Evolutionary conservation across 2,888 invertebrate species (phyloP).

Genomic region (Troilus luridus): DNA sequence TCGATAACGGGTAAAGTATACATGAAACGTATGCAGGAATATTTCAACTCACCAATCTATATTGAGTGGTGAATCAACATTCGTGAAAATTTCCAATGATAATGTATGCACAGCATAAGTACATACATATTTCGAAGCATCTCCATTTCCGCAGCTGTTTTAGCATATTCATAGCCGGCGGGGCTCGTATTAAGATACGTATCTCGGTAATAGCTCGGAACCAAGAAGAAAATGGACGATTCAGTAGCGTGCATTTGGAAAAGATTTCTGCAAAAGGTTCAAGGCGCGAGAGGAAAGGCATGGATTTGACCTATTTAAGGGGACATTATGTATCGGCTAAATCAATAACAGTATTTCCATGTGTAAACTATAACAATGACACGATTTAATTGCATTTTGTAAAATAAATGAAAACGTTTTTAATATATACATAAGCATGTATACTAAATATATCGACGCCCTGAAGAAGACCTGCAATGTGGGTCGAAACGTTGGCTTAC

Average conservation of each 20-base stretch:
- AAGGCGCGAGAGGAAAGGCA: background rate
- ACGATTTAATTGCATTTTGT: too few relatives aligned
- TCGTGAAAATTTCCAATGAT: slow-evolving; percentile 11
- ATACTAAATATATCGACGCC: too few relatives aligned
- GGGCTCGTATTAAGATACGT: background rate
- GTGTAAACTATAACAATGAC: too few relatives aligned
- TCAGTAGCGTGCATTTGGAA: background rate
- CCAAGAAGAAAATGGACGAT: slow-evolving; percentile 5
- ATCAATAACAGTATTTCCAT: too few relatives aligned
- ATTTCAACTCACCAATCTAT: background rate
- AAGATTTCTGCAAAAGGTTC: background rate
- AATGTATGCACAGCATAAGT: slow-evolving; percentile 30
- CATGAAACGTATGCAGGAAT: background rate
- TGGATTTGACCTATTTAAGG: background rate
- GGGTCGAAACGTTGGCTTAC: too few relatives aligned
- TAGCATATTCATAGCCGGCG: background rate
- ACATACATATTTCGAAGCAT: slow-evolving; percentile 34
- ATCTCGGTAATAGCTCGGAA: background rate
- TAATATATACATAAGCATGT: too few relatives aligned
- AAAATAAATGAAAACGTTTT: too few relatives aligned
- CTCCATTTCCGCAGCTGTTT: slow-evolving; percentile 7
- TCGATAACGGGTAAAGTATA: background rate
- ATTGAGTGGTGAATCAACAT: background rate
- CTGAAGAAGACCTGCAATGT: too few relatives aligned
- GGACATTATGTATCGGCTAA: background rate